A percentile compares a stretch with the other conserved stretches of the same genome.
phyloP scores from a whole-genome alignment of 2,888 invertebrate species.

The Nomada goodeniana region DNA sequence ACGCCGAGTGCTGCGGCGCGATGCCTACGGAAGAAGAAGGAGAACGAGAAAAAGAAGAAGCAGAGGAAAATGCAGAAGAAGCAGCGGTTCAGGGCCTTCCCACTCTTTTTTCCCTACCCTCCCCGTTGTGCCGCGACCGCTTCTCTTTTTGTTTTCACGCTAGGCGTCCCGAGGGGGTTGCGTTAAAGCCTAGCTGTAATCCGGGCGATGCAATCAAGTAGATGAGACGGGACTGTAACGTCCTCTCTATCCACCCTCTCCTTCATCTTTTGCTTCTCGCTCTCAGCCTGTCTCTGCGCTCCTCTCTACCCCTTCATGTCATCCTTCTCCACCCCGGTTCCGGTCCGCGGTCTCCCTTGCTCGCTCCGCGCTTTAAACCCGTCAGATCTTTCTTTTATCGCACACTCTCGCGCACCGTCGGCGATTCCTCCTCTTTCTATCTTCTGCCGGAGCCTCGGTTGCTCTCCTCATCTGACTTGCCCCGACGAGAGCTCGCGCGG shows the following conservation, averaged over 20 bases:
- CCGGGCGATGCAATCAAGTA: constrained; percentile 79
- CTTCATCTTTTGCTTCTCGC: constrained; percentile 35
- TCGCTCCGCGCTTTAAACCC: constrained; percentile 16
- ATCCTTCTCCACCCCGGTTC: constrained; percentile 11
- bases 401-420: constrained; percentile 30
- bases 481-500: neutral
- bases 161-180: constrained; percentile 75
- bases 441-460: neutral
- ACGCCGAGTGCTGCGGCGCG: constrained; percentile 37
- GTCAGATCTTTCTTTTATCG: constrained; percentile 49
- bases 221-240: constrained; percentile 75
- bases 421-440: neutral
- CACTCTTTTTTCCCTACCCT: constrained; percentile 24
- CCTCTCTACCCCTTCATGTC: neutral
- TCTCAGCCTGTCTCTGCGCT: constrained; percentile 20
- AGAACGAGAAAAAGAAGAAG: constrained; percentile 5
- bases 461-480: constrained; percentile 3
- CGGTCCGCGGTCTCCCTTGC: neutral
- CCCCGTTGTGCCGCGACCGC: constrained; percentile 37
- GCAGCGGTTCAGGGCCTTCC: constrained; percentile 43
- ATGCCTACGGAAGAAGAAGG: constrained; percentile 36
- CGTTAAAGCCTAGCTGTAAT: constrained; percentile 78
- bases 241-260: constrained; percentile 37
- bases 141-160: constrained; percentile 76
- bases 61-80: constrained; percentile 1